Evolutionary conservation across 2,888 invertebrate genomes (phyloP).

Genomic region (Escarpia spicata): DNA sequence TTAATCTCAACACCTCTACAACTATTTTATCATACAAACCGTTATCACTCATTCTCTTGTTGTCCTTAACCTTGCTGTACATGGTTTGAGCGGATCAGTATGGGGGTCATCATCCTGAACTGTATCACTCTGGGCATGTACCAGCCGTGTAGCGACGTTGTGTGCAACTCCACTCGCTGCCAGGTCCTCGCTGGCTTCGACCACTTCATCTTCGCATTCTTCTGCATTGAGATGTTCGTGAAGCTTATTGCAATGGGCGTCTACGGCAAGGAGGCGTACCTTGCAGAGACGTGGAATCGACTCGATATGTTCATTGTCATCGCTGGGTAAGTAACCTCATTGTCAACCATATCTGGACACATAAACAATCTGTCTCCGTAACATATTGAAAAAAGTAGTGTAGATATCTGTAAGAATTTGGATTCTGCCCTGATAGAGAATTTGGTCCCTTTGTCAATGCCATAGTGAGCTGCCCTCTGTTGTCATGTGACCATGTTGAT

Average conservation of each 20-base stretch:
- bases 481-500: too few relatives aligned
- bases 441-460: too few relatives aligned
- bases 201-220: slow-evolving; percentile 98
- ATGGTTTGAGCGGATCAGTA: slow-evolving; percentile 99
- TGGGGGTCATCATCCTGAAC: slow-evolving; percentile 97
- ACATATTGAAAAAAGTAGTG: neutral
- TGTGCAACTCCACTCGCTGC: slow-evolving; percentile 73
- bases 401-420: neutral
- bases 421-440: too few relatives aligned
- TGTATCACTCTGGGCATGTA: slow-evolving; percentile 99
- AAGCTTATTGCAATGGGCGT: slow-evolving; percentile 98
- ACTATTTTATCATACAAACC: neutral
- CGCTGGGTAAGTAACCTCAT: slow-evolving; percentile 80
- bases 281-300: slow-evolving; percentile 98
- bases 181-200: slow-evolving; percentile 84
- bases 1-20: too few relatives aligned
- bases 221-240: slow-evolving; percentile 96
- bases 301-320: slow-evolving; percentile 97
- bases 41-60: slow-evolving; percentile 23
- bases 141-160: slow-evolving; percentile 88
- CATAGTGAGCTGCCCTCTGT: too few relatives aligned
- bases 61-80: slow-evolving; percentile 69
- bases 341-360: neutral
- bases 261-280: slow-evolving; percentile 87
- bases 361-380: neutral